phyloP scores from a whole-genome alignment of 2,113 vertebrate species.

The Trochalopteron elliotii region DNA sequence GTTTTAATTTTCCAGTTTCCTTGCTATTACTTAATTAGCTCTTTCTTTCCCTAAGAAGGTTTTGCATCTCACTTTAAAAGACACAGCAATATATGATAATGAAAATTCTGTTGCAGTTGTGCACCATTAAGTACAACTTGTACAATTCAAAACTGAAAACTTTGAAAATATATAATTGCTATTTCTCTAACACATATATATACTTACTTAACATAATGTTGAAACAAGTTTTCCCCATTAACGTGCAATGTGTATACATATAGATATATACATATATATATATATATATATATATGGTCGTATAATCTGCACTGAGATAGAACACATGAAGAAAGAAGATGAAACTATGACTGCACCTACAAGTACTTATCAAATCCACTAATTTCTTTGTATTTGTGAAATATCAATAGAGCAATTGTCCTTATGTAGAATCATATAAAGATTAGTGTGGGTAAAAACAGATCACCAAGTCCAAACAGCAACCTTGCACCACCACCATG shows the following conservation, averaged over 20 bases:
- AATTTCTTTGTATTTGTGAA: neutral
- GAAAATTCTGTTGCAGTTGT: neutral
- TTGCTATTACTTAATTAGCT: neutral
- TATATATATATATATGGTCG: rapidly evolving
- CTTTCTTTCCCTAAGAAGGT: neutral
- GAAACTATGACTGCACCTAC: neutral
- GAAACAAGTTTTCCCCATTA: neutral
- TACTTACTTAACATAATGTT: neutral
- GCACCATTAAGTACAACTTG: neutral
- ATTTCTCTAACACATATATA: neutral
- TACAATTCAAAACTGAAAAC: neutral
- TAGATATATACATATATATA: neutral
- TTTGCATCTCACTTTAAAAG: neutral
- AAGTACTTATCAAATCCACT: neutral
- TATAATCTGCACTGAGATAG: neutral
- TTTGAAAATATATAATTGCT: neutral
- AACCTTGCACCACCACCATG: neutral
- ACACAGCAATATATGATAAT: neutral
- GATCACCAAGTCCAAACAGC: rapidly evolving
- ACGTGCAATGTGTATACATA: neutral
- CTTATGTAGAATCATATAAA: neutral
- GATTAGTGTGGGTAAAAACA: neutral
- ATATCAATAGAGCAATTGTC: neutral
- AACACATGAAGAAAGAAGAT: neutral
- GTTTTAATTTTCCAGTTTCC: neutral